Percentiles rank a stretch among this genome's conserved stretches.
phyloP scores from a whole-genome alignment of 2,113 vertebrate species.

The Mustelus asterias region DNA sequence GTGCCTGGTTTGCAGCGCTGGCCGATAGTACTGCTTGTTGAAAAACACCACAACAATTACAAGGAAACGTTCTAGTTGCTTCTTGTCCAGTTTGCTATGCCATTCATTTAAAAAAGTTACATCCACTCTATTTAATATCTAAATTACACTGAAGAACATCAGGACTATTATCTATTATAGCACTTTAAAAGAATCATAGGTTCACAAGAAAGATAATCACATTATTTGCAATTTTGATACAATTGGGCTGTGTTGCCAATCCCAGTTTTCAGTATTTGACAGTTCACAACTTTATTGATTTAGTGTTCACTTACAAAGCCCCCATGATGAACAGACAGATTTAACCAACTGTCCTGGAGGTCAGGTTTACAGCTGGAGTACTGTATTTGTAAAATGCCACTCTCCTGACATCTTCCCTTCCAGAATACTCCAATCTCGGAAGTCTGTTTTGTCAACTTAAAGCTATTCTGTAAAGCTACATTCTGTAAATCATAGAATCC shows the following conservation, averaged over 20 bases:
- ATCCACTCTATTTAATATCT: background rate
- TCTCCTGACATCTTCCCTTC: background rate
- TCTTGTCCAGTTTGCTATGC: background rate
- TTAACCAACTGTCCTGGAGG: background rate
- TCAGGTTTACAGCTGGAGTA: background rate
- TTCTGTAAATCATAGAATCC: background rate
- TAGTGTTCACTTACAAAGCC: background rate
- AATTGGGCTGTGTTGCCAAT: background rate
- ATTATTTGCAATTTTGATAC: background rate
- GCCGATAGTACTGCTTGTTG: background rate
- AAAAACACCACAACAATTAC: background rate
- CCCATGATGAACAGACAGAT: background rate
- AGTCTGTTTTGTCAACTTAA: background rate
- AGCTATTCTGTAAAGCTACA: background rate
- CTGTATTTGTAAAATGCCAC: background rate
- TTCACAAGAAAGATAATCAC: background rate
- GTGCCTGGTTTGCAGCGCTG: background rate
- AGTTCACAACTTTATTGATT: constrained; percentile 7
- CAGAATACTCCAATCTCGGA: background rate
- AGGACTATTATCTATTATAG: background rate
- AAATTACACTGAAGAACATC: background rate
- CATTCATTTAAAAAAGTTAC: background rate
- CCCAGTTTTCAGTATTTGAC: background rate
- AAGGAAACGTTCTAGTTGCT: background rate
- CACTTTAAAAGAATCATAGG: background rate